Evolutionary conservation across 2,797 vertebrate genomes (phyloP).

Genomic region (Mormyrus hasselquistii): DNA sequence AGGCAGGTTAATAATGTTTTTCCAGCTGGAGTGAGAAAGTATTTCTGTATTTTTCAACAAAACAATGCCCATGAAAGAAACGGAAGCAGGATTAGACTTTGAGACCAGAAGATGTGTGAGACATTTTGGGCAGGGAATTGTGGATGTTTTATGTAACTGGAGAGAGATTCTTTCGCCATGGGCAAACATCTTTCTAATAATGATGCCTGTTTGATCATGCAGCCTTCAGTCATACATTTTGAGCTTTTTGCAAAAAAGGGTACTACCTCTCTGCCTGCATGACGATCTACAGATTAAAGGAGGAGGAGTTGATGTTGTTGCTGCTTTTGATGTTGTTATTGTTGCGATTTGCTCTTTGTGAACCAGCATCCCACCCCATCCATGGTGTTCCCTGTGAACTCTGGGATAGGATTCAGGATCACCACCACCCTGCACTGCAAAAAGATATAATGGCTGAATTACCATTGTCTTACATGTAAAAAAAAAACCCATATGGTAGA

Average conservation of each 20-base stretch:
- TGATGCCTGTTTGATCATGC: slow-evolving; percentile 2
- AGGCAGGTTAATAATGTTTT: background rate
- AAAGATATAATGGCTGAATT: background rate
- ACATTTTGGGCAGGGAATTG: background rate
- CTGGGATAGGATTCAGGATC: background rate
- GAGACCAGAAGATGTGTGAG: slow-evolving; percentile 8
- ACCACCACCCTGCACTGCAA: background rate
- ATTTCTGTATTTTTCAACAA: background rate
- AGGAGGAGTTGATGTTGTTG: background rate
- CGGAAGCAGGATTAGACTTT: background rate
- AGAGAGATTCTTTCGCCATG: background rate
- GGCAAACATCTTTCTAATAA: slow-evolving; percentile 21
- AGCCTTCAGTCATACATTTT: background rate
- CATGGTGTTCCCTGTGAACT: background rate
- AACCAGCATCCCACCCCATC: background rate
- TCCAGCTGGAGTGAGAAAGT: background rate
- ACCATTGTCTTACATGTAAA: background rate
- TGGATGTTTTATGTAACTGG: slow-evolving; percentile 21
- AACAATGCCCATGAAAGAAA: background rate
- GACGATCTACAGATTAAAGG: background rate
- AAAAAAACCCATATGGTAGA: background rate
- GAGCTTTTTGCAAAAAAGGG: slow-evolving; percentile 13
- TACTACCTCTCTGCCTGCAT: background rate
- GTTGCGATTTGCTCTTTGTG: background rate
- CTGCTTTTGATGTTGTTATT: background rate